Conservation (phyloP, 2,888 invertebrate genomes). For the Andrena haemorrhoa region DNA sequence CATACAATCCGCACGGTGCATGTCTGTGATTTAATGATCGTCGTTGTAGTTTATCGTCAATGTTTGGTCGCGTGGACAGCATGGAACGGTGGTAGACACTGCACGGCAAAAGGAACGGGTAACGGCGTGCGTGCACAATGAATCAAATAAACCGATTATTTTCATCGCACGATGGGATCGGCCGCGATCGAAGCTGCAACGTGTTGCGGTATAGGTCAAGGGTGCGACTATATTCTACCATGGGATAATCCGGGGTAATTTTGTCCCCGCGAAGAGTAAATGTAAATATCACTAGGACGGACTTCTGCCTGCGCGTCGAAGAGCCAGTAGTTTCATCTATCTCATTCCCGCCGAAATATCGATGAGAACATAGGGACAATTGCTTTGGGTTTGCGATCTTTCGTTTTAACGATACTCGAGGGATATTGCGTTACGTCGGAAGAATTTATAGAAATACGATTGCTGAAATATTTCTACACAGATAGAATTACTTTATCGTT, state of each 20-base stretch:
- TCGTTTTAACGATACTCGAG: not conserved
- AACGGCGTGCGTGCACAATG: slow-evolving; percentile 23
- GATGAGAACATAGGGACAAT: not conserved
- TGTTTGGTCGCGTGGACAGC: not conserved
- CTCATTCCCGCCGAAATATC: not conserved
- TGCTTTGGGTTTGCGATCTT: not conserved
- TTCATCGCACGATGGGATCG: slow-evolving; percentile 44
- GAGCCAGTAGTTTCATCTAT: not conserved
- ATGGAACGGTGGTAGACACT: not conserved
- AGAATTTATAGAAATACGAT: not conserved
- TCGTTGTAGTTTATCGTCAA: not conserved
- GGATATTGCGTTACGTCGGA: not conserved
- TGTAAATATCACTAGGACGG: slow-evolving; percentile 49
- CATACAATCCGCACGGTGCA: not conserved
- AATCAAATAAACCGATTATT: slow-evolving; percentile 49
- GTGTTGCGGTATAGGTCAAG: slow-evolving; percentile 67
- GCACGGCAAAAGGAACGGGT: not conserved
- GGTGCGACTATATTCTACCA: slow-evolving; percentile 58
- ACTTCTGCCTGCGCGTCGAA: not conserved
- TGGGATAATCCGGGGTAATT: slow-evolving; percentile 56
- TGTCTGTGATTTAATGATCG: not conserved
- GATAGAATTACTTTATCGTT: not conserved
- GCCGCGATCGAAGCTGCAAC: slow-evolving; percentile 67
- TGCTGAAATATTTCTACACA: not conserved
- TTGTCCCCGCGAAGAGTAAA: slow-evolving; percentile 30